Evolutionary conservation across 1,140 invertebrate genomes (phyloP).

Genomic region (Oscheius sp.): DNA sequence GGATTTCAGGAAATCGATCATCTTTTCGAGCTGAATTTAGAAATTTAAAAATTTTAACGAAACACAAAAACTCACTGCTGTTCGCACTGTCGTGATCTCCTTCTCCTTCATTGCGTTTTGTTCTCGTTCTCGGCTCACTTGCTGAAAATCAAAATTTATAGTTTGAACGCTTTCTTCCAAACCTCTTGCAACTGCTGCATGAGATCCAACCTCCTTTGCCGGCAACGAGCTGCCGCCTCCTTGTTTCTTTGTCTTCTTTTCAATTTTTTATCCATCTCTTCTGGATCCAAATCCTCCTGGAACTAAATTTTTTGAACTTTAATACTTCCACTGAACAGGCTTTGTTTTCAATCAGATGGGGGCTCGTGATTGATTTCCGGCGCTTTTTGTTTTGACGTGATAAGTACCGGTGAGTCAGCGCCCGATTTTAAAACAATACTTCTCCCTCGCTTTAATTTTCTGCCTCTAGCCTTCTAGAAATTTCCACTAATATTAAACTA

Average conservation of each 20-base stretch:
- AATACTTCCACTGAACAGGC: no score
- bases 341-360: no score
- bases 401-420: no score
- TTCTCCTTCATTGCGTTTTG: constrained; percentile 1
- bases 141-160: background rate
- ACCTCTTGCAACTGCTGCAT: constrained; percentile 37
- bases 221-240: constrained; percentile 37
- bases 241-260: constrained; percentile 39
- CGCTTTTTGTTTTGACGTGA: no score
- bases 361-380: no score
- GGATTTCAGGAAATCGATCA: background rate
- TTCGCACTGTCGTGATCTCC: background rate
- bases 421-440: no score
- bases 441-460: no score
- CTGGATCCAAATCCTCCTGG: constrained; percentile 23
- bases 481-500: no score
- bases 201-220: constrained; percentile 35
- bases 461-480: no score
- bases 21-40: background rate
- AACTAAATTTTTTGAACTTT: no score
- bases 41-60: background rate
- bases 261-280: constrained; percentile 32
- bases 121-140: background rate
- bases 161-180: background rate
- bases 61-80: background rate